phyloP scores from a whole-genome alignment of 2,113 vertebrate species.

The Tetraodon nigroviridis region DNA sequence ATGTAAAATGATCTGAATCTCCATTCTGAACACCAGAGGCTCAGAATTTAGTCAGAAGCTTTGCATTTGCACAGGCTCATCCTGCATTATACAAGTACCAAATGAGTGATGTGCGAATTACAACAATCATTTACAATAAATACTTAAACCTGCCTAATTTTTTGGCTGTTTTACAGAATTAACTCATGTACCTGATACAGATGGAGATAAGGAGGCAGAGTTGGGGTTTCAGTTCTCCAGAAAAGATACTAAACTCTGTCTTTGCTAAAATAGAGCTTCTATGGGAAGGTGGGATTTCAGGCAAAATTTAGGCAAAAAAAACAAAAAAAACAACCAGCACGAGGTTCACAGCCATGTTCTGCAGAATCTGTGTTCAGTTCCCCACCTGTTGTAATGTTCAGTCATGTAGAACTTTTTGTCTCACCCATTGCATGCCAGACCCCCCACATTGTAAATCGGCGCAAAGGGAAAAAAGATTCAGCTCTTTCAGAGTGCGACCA shows the following conservation, averaged over 20 bases:
- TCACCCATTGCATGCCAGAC: conserved; percentile 67
- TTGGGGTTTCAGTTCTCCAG: background rate
- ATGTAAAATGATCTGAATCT: conserved; percentile 16
- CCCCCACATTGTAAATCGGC: conserved; percentile 73
- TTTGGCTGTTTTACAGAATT: background rate
- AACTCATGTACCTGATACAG: background rate
- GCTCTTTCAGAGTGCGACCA: conserved; percentile 65
- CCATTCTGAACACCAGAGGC: background rate
- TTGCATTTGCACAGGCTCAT: no score
- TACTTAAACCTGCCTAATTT: background rate
- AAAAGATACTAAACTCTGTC: conserved; percentile 6
- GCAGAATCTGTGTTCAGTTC: conserved; percentile 44
- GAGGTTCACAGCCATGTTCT: conserved; percentile 38
- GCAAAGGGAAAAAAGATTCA: conserved; percentile 59
- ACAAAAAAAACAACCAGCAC: background rate
- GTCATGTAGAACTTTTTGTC: conserved; percentile 72
- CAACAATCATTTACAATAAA: background rate
- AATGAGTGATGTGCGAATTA: background rate
- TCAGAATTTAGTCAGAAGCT: no score
- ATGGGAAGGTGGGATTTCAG: conserved; percentile 19
- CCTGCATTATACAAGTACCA: no score
- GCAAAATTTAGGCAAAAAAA: conserved; percentile 7
- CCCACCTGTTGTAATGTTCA: conserved; percentile 75
- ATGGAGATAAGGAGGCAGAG: background rate
- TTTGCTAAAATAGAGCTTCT: conserved; percentile 10